Evolutionary conservation across 2,888 invertebrate species (phyloP), one percentile per base, ranked within the genome.

Genomic region (Adineta ricciae): DNA sequence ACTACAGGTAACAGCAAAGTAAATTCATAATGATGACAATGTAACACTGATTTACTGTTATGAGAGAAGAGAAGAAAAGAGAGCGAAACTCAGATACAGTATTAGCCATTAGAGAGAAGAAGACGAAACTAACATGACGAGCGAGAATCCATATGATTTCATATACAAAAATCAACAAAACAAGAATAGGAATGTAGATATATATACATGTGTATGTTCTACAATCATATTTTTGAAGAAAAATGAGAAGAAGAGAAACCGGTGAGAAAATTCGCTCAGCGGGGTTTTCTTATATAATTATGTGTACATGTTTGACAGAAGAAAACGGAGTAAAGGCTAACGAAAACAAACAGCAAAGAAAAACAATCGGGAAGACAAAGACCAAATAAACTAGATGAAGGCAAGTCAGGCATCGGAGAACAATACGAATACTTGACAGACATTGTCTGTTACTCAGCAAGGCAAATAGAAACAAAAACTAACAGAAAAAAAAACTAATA

Each of bases 391-490:
- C 32, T 27, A 32, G 27, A 64, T 27, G 14, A 32, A 64, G 9
- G n/a, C 64, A 64, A 14, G 64, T 32, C 64, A n/a, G 64, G 14
- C 64, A 64, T 64, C 27, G 32, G 4, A 64, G 64, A 64, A 64
- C 32, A n/a, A 32, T 14, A 14, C 14, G 32, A 64, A 64, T 64
- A 64, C 64, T 64, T 64, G 64, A 64, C 64, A 64, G 64, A 64
- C 64, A 32, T 64, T 64, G 64, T 64, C 64, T 64, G 64, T 64
- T 64, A 32, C 64, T 64, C 64, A 64, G 46, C 64, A 64, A 64
- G 16, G 64, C 16, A 14, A 36, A 46, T 46, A 46, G 32, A 7
- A 36, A 32, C 19, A 64, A 64, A 11, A 46, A 46, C 11, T 64
- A 64, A 64, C 19, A 32, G 32, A 19, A 64, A 64, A 64, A 64